Evolutionary conservation across 2,113 vertebrate species (phyloP).

Genomic region (Sphyrna mokarran): DNA sequence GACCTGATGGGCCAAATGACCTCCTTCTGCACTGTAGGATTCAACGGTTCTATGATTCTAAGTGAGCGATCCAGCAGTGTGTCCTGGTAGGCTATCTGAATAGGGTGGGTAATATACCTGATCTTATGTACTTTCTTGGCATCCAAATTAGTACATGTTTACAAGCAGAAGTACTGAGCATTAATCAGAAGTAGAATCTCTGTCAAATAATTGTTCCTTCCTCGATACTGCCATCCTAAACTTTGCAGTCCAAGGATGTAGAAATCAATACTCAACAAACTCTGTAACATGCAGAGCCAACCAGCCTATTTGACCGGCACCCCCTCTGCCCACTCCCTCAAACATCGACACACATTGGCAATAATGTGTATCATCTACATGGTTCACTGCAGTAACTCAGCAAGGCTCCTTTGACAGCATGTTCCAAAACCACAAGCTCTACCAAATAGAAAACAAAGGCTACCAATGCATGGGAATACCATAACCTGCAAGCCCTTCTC

Average conservation of each 20-base stretch:
- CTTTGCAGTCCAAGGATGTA: not conserved
- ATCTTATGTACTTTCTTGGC: not conserved
- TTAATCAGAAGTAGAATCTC: not conserved
- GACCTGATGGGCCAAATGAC: too few relatives aligned
- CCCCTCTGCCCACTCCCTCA: too few relatives aligned
- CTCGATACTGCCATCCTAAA: not conserved
- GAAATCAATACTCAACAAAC: not conserved
- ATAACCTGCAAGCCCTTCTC: too few relatives aligned
- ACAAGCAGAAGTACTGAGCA: not conserved
- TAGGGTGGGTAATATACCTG: not conserved
- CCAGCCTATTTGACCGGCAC: not conserved
- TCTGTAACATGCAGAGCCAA: not conserved
- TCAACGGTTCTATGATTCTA: too few relatives aligned
- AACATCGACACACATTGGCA: too few relatives aligned
- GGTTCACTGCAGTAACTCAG: too few relatives aligned
- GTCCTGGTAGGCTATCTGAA: not conserved
- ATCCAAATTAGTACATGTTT: not conserved
- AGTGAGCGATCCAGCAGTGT: not conserved
- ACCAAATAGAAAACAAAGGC: too few relatives aligned
- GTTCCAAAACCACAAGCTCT: too few relatives aligned
- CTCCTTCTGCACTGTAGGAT: too few relatives aligned
- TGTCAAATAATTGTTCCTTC: not conserved
- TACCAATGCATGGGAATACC: too few relatives aligned
- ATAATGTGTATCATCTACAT: too few relatives aligned
- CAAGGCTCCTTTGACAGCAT: too few relatives aligned